These are phyloP conservation scores for Drosophila buzzatii DNA, from an alignment of 2,888 invertebrate species.

Conservation along the genomic window DNA sequence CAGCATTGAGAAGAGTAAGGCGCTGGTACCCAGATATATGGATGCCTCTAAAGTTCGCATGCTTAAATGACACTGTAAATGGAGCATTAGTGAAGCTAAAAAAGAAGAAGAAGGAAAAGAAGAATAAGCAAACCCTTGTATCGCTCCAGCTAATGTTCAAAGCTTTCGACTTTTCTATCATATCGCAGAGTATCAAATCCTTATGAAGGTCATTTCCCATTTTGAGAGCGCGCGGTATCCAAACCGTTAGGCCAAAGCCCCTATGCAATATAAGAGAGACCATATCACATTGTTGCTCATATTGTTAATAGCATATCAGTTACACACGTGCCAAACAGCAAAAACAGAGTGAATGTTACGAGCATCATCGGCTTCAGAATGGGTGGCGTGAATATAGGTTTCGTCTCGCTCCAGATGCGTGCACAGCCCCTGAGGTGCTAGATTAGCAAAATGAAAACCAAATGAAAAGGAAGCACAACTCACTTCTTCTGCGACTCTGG, in stretches of 20 bases:
- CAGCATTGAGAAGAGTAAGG: slow-evolving; percentile 22
- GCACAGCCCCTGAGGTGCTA: not conserved
- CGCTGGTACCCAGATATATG: slow-evolving; percentile 19
- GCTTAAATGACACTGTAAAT: slow-evolving; percentile 18
- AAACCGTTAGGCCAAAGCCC: slow-evolving; percentile 29
- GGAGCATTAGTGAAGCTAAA: not conserved
- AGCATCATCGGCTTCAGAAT: slow-evolving; percentile 23
- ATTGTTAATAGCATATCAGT: too few species aligned
- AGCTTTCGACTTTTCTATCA: not conserved
- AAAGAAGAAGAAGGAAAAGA: not conserved
- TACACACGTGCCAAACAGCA: slow-evolving; percentile 34
- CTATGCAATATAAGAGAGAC: slow-evolving; percentile 4
- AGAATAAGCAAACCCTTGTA: slow-evolving; percentile 3
- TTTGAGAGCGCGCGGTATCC: slow-evolving; percentile 34
- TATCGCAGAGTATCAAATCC: slow-evolving; percentile 22
- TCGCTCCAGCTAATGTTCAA: not conserved
- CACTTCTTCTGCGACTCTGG: not conserved
- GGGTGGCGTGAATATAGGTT: slow-evolving; percentile 18
- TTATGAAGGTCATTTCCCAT: not conserved
- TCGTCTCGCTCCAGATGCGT: slow-evolving; percentile 34
- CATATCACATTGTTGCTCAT: not conserved
- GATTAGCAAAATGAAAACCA: not conserved
- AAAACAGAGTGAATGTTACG: not conserved
- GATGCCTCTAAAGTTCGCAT: not conserved
- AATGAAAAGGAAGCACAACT: not conserved